Conservation (phyloP, 2,888 invertebrate species). For the Drosophila demipolita region DNA sequence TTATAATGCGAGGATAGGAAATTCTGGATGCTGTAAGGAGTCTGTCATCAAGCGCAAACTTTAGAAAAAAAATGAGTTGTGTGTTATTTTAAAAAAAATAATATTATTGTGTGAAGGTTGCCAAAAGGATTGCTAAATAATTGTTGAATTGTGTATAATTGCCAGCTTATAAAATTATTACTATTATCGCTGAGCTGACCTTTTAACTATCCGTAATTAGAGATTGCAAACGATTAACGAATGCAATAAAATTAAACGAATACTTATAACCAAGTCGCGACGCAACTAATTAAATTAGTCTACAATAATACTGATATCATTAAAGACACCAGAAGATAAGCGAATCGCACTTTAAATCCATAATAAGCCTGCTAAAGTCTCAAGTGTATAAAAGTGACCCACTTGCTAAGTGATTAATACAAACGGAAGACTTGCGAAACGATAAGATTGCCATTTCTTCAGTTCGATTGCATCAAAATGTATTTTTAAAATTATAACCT, state of each 20-base stretch:
- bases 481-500: constrained; percentile 58
- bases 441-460: constrained; percentile 48
- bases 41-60: neutral
- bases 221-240: neutral
- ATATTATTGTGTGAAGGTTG: neutral
- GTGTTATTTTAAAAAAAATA: neutral
- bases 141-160: neutral
- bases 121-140: neutral
- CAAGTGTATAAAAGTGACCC: constrained; percentile 18
- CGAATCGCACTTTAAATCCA: constrained; percentile 9
- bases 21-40: neutral
- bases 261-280: neutral
- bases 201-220: neutral
- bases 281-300: neutral
- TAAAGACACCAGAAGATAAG: constrained; percentile 13
- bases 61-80: neutral
- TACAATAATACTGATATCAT: neutral
- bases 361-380: neutral
- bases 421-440: constrained; percentile 10
- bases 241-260: neutral
- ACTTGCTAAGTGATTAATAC: constrained; percentile 1
- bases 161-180: neutral
- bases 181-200: neutral
- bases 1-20: neutral
- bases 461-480: constrained; percentile 65